Conservation (phyloP, 64 coral and sea anemone species). For the Dendrophyllia cribrosa region DNA sequence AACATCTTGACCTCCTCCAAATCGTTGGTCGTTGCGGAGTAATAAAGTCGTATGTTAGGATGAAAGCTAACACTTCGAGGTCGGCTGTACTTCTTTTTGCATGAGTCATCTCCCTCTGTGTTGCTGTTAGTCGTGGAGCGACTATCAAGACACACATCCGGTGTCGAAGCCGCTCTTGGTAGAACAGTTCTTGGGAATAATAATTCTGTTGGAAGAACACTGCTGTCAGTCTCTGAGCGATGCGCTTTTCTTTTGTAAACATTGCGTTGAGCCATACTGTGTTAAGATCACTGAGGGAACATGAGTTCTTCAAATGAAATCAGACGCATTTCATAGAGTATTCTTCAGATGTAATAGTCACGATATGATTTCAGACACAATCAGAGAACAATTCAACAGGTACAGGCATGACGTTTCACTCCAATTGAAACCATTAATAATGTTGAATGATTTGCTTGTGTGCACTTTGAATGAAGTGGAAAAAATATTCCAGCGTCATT, state of each 20-base stretch:
- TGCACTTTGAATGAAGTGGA: not conserved
- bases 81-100: constrained; percentile 68
- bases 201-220: not conserved
- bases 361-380: not conserved
- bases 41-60: constrained; percentile 84
- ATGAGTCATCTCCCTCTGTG: constrained; percentile 11
- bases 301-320: too few species aligned
- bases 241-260: not conserved
- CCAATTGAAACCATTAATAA: not conserved
- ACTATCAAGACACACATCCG: constrained; percentile 5
- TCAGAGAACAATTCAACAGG: not conserved
- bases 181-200: constrained; percentile 29
- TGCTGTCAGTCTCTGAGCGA: constrained; percentile 5
- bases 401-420: not conserved
- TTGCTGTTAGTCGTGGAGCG: not conserved
- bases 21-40: constrained; percentile 86
- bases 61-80: constrained; percentile 95
- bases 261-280: not conserved
- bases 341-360: not conserved
- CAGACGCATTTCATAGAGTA: not conserved
- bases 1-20: constrained; percentile 81
- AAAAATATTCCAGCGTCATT: not conserved
- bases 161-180: constrained; percentile 34
- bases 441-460: constrained; percentile 26
- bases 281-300: not conserved